Base-by-base conservation (phyloP, 2,888 invertebrate species). In the Neria commutata region DNA sequence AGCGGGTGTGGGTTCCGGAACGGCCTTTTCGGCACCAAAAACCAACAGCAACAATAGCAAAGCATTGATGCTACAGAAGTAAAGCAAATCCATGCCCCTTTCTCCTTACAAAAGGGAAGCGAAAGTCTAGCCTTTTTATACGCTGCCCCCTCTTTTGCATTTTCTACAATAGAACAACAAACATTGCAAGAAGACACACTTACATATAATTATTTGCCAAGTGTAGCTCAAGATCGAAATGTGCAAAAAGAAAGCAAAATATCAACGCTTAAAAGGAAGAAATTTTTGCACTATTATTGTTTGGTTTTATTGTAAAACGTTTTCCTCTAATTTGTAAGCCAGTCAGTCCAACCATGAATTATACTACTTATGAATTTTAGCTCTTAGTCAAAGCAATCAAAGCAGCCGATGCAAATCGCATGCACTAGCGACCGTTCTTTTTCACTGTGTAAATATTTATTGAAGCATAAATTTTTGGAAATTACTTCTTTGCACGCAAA, bases 361-460 rank as follows among this genome's bases (percentile, higher is more conserved):
- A 17, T 34, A 11, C 37, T 50, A 45, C 29, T 50, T 49, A 50
- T 51, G 14, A n/a, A 26, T 24, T 26, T 34, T 54, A 29, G 17
- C 10, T 26, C 17, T 49, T 26, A 54, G 29, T 54, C n/a, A 3
- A 25, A 10, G 40, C 16, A 49, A 49, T 11, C 26, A 26, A 33
- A 29, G 34, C 11, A 21, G 8, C 8, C 6, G 14, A 50, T 19
- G 19, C n/a, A 50, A 47, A 23, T 6, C 42, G 21, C 37, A 37
- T 4, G n/a, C 16, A 37, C n/a, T 14, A 8, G 16, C 4, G 4
- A 48, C 17, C 24, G 16, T 17, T 42, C 17, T 25, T 34, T 25
- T 54, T 53, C 50, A 34, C 40, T 51, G 56, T 56, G 56, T 59
- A 59, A 50, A 59, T 59, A 59, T 59, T 59, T 59, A 59, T 59